A percentile compares a stretch with the other conserved stretches of the same genome.
Evolutionary conservation across 2,888 invertebrate genomes (phyloP).

Genomic region (Euplexia lucipara): DNA sequence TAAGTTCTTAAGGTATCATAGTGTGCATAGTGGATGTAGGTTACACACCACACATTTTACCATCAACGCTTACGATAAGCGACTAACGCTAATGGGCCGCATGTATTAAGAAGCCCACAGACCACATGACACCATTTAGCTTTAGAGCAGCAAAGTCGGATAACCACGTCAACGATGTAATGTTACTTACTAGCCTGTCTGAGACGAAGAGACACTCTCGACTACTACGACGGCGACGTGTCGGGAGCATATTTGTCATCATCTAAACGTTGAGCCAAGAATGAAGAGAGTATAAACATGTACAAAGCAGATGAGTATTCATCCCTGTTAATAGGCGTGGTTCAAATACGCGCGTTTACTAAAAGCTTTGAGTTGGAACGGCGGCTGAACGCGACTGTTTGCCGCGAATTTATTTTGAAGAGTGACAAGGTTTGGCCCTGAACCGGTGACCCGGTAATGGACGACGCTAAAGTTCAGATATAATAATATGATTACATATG

Average conservation of each 20-base stretch:
- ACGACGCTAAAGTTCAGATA: conserved; percentile 12
- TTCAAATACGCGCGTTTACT: conserved; percentile 52
- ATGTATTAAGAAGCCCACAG: conserved; percentile 18
- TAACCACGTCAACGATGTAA: conserved; percentile 10
- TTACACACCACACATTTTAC: conserved; percentile 2
- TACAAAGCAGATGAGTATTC: conserved; percentile 45
- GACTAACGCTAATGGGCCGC: conserved; percentile 14
- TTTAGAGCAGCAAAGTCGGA: background rate
- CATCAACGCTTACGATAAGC: background rate
- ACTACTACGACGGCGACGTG: conserved; percentile 26
- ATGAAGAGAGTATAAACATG: conserved; percentile 46
- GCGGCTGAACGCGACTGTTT: conserved; percentile 26
- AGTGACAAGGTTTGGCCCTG: conserved; percentile 30
- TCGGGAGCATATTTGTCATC: conserved; percentile 40
- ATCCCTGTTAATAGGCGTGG: conserved; percentile 36
- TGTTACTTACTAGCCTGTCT: conserved; percentile 16
- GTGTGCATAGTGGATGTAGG: background rate
- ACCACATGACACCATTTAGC: conserved; percentile 9
- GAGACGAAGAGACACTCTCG: conserved; percentile 6
- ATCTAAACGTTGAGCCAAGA: conserved; percentile 39
- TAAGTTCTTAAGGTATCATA: background rate
- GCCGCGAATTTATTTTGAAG: conserved; percentile 35
- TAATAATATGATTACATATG: conserved; percentile 33
- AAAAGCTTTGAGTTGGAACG: conserved; percentile 50
- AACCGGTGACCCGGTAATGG: conserved; percentile 35